phyloP scores from a whole-genome alignment of 2,888 invertebrate species.

The Microctonus hyperodae region DNA sequence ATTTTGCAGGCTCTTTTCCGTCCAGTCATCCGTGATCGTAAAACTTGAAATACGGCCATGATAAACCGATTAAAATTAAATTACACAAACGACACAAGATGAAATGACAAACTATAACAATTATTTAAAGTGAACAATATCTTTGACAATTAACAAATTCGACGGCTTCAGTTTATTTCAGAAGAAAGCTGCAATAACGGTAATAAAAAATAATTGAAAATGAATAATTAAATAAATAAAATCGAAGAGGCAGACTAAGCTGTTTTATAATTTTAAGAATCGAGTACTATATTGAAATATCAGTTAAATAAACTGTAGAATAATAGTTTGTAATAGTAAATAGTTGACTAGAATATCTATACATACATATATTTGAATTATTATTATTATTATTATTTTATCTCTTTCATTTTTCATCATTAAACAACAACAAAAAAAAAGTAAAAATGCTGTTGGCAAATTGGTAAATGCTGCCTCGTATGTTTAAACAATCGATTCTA shows the following conservation, averaged over 20 bases:
- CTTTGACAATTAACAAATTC: constrained; percentile 30
- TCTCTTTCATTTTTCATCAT: constrained; percentile 45
- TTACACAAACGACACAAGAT: not conserved
- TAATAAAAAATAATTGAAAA: constrained; percentile 43
- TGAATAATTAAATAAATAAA: constrained; percentile 30
- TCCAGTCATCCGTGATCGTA: constrained; percentile 49
- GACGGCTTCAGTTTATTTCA: constrained; percentile 24
- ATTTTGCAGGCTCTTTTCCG: constrained; percentile 50
- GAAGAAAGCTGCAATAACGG: constrained; percentile 52
- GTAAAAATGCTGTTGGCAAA: no score
- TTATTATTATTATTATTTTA: constrained; percentile 47
- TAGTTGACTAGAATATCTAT: constrained; percentile 55
- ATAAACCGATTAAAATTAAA: constrained; percentile 22
- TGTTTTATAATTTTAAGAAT: constrained; percentile 57
- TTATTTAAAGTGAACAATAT: no score
- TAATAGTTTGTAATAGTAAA: constrained; percentile 56
- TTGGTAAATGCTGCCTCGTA: not conserved
- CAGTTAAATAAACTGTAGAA: constrained; percentile 48
- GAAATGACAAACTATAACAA: constrained; percentile 17
- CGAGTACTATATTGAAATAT: constrained; percentile 54
- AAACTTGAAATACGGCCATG: constrained; percentile 38
- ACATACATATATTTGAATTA: constrained; percentile 36
- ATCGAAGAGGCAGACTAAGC: constrained; percentile 50
- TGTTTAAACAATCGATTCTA: not conserved
- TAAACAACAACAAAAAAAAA: constrained; percentile 14